Base-by-base conservation (phyloP, 2,888 invertebrate species). In the Caenorhabditis drosophilae region DNA sequence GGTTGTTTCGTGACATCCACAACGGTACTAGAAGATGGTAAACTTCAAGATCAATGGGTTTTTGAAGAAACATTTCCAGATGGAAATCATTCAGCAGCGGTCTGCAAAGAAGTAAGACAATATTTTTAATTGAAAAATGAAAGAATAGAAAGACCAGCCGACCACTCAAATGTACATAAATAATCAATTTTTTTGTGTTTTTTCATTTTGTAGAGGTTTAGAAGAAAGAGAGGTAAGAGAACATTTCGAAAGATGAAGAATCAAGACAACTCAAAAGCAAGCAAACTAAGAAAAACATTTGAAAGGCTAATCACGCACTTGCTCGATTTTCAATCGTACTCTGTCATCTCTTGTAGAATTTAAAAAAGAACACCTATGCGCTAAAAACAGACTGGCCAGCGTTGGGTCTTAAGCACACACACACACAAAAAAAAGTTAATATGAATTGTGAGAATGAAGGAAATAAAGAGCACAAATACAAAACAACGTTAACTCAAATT, bases 41-140 rank as follows among this genome's bases (percentile, higher is more conserved):
- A 59, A 34, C 60, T 50, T n/a, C 73, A 75, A 48, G 69, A 77
- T 11, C 77, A 82, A 55, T 81, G 81, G 81, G 48, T 75, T 12
- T 81, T 81, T 48, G 81, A 81, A 54, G 81, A 81, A 53, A 73
- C 80, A 3, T 81, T 81, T 53, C 69, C 78, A 23, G 81, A 81
- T 57, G 52, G 41, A 6, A 78, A 73, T 31, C 81, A 81, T 46
- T 75, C 76, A 4, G 77, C 71, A 2, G 81, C 81, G 9, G 80
- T 82, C 25, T 82, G 81, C 63, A 75, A 77, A 51, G 78, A 80
- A 68, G 80, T 66, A 41, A 9, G 12, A 45, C n/a, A 45, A 12
- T 16, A 45, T 15, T n/a, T 25, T 7, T 25, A 42, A 42, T 42
- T 20, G n/a, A n/a, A n/a, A n/a, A 12, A 31, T 15, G 31, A 23